Evolutionary conservation across 2,797 vertebrate genomes (phyloP).

Genomic region (Syngnathus acus): DNA sequence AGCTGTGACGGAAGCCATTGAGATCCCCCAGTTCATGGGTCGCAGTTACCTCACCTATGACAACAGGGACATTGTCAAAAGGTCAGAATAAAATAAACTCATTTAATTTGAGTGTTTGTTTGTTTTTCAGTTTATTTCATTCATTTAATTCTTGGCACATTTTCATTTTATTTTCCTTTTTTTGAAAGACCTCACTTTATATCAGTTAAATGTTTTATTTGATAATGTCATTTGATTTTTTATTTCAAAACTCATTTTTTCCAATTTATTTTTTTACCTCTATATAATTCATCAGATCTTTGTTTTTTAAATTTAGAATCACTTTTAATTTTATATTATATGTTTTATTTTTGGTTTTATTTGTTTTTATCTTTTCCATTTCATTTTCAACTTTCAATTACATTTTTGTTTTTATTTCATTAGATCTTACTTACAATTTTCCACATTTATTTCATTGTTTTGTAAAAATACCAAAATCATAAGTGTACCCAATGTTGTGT

Average conservation of each 20-base stretch:
- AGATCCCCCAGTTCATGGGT: constrained; percentile 93
- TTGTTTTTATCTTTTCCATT: no score
- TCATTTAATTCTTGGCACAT: background rate
- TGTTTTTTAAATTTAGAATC: no score
- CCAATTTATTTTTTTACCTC: background rate
- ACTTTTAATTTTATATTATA: no score
- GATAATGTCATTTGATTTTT: no score
- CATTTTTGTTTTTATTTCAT: background rate
- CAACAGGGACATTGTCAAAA: constrained; percentile 85
- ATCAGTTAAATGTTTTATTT: background rate
- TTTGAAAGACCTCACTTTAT: background rate
- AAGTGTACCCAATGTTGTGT: no score
- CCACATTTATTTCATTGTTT: background rate
- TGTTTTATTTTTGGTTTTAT: no score
- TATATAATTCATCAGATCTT: no score
- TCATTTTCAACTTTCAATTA: no score
- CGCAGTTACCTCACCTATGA: constrained; percentile 91
- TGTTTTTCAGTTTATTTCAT: background rate
- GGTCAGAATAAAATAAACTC: constrained; percentile 57
- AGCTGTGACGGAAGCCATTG: constrained; percentile 91
- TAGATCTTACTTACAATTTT: background rate
- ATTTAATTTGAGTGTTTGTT: background rate
- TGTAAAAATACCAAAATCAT: background rate
- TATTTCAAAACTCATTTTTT: background rate
- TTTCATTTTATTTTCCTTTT: background rate